Evolutionary conservation across 2,888 invertebrate genomes (phyloP), one percentile per base, ranked within the genome.

Genomic region (Drosophila siamana): DNA sequence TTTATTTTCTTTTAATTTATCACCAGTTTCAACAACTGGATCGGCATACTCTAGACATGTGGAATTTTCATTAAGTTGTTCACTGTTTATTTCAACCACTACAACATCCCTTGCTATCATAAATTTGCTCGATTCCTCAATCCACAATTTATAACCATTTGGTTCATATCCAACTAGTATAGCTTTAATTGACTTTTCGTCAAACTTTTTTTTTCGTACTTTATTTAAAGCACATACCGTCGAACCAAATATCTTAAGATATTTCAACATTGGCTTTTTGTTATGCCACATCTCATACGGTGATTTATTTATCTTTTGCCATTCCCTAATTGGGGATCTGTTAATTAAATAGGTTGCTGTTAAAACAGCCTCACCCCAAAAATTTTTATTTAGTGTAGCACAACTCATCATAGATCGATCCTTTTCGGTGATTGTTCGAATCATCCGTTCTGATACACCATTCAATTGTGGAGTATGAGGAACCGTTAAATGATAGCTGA

Each of bases 341-440:
- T 41, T 41, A 9, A 41, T 41, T 11, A 41, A 41, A 19, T 26
- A 13, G 8, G 44, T 44, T n/a, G 44, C 44, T 6, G 44, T 44
- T 24, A 44, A 24, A 24, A 44, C 44, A 24, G 44, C 22, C 16
- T 44, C 44, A 44, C 44, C 22, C 91, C 90, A 92, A 50, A 91
- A 89, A 2, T 3, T 8, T 76, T 91, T 90, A 33, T 72, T 62
- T 9, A 90, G 52, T 16, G 84, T 68, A 4, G 87, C 73, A 56
- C 85, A 65, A 40, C 24, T 51, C 1, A 60, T 28, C 60, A 60
- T 50, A 19, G 51, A 30, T 1, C 60, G 54, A 56, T 56, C 55
- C 3, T 65, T 65, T n/a, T 54, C 50, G 2, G 50, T 24, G 1
- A 24, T 24, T n/a, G n/a, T n/a, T n/a, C n/a, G n/a, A n/a, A n/a